Conservation (phyloP, 2,888 invertebrate species). For the Mylabris sibirica region DNA sequence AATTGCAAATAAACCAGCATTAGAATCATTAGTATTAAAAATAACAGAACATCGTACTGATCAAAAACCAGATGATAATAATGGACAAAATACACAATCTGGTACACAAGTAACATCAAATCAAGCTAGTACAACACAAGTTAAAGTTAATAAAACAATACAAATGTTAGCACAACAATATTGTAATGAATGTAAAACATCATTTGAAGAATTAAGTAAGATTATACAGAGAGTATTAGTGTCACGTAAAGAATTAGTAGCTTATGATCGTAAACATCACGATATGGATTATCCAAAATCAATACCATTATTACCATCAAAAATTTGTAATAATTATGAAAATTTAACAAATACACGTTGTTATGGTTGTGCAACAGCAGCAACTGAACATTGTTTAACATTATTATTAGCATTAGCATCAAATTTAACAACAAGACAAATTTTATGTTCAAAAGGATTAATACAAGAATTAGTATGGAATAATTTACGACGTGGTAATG, state of each 20-base stretch:
- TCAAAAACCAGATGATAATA: constrained; percentile 65
- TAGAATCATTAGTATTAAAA: constrained; percentile 86
- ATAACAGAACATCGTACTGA: constrained; percentile 87
- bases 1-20: constrained; percentile 86
- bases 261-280: constrained; percentile 86
- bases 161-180: constrained; percentile 94
- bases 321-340: constrained; percentile 13
- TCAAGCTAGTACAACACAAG: constrained; percentile 56
- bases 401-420: constrained; percentile 88
- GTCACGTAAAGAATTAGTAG: constrained; percentile 87
- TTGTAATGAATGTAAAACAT: constrained; percentile 91
- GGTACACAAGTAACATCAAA: constrained; percentile 39
- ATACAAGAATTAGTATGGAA: constrained; percentile 89
- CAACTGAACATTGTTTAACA: constrained; percentile 93
- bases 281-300: constrained; percentile 62
- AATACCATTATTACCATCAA: constrained; percentile 61
- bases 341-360: constrained; percentile 69
- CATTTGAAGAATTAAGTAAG: constrained; percentile 93
- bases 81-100: constrained; percentile 26
- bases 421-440: constrained; percentile 75
- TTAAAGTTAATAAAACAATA: constrained; percentile 86
- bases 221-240: constrained; percentile 91
- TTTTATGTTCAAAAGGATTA: constrained; percentile 83
- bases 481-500: constrained; percentile 85
- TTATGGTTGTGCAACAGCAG: constrained; percentile 88